These are phyloP conservation scores for Clarias gariepinus DNA, from an alignment of 2,113 vertebrate genomes.

Conservation along the genomic window DNA sequence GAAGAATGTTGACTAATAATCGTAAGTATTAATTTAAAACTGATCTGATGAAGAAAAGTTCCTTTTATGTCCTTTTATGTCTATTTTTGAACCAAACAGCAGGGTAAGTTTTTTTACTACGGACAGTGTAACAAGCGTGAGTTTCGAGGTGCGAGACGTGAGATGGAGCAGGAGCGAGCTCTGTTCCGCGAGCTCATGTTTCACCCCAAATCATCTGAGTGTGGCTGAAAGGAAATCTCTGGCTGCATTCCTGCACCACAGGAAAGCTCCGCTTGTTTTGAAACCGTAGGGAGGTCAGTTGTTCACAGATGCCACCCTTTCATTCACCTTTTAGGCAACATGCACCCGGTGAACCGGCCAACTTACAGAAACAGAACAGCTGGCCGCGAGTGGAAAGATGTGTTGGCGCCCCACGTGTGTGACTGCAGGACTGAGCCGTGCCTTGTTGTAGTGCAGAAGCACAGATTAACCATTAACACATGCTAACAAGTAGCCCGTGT, in stretches of 20 bases:
- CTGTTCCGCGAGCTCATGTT: background rate
- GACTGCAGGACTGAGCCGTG: background rate
- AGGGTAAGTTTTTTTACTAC: background rate
- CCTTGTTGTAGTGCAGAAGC: background rate
- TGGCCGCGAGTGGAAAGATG: background rate
- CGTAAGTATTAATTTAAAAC: background rate
- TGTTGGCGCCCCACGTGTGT: background rate
- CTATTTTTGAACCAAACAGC: background rate
- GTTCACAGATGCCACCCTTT: conserved; percentile 20
- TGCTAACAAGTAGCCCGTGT: background rate
- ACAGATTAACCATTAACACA: background rate
- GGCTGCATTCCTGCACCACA: conserved; percentile 28
- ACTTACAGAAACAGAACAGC: background rate
- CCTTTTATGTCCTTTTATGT: no score
- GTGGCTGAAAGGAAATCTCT: conserved; percentile 23
- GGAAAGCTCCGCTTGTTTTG: conserved; percentile 13
- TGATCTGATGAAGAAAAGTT: background rate
- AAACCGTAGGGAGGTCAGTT: conserved; percentile 21
- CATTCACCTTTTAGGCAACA: background rate
- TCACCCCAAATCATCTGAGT: background rate
- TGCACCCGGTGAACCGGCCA: background rate
- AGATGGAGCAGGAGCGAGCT: background rate
- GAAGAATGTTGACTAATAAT: background rate
- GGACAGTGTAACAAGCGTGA: background rate
- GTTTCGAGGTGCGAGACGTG: background rate